A percentile compares a stretch with the other conserved stretches of the same genome.
These are phyloP conservation scores for Lycia hirtaria DNA, from an alignment of 2,888 invertebrate species.

Conservation along the genomic window DNA sequence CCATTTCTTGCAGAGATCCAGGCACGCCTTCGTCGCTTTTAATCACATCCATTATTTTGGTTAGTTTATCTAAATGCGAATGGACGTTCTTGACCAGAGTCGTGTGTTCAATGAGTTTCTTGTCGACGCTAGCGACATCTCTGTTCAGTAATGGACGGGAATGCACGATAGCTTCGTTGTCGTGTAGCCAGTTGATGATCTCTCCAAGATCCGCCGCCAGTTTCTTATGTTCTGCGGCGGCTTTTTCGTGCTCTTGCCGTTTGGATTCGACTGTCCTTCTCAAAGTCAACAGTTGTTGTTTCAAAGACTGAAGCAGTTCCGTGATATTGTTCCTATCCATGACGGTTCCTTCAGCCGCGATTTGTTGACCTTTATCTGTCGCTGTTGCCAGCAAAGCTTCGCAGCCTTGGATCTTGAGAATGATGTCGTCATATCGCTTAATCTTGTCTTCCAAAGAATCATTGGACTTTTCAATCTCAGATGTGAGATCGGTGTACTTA, in stretches of 20 bases:
- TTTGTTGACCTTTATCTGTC: conserved; percentile 96
- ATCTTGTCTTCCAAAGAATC: conserved; percentile 94
- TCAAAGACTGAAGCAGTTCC: conserved; percentile 93
- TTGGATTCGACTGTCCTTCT: conserved; percentile 93
- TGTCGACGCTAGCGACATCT: conserved; percentile 91
- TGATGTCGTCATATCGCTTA: conserved; percentile 93
- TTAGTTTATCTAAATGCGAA: conserved; percentile 88
- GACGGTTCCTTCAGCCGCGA: conserved; percentile 95
- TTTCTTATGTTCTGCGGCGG: conserved; percentile 95
- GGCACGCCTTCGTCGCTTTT: conserved; percentile 92
- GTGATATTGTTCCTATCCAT: conserved; percentile 95
- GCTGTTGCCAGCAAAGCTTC: conserved; percentile 95
- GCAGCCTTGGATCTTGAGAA: conserved; percentile 94
- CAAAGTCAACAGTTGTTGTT: conserved; percentile 92
- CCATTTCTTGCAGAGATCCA: conserved; percentile 91
- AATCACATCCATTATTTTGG: conserved; percentile 89
- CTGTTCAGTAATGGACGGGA: conserved; percentile 93
- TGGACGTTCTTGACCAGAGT: conserved; percentile 89
- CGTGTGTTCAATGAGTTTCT: conserved; percentile 91
- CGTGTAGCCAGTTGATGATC: conserved; percentile 93
- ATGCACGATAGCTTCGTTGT: conserved; percentile 92
- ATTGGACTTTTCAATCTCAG: conserved; percentile 93
- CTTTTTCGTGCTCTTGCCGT: conserved; percentile 94
- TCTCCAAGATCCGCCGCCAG: conserved; percentile 93
- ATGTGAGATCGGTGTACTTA: conserved; percentile 93